Evolutionary conservation across 2,113 vertebrate genomes (phyloP).

Genomic region (Brachyhypopomus occidentalis): DNA sequence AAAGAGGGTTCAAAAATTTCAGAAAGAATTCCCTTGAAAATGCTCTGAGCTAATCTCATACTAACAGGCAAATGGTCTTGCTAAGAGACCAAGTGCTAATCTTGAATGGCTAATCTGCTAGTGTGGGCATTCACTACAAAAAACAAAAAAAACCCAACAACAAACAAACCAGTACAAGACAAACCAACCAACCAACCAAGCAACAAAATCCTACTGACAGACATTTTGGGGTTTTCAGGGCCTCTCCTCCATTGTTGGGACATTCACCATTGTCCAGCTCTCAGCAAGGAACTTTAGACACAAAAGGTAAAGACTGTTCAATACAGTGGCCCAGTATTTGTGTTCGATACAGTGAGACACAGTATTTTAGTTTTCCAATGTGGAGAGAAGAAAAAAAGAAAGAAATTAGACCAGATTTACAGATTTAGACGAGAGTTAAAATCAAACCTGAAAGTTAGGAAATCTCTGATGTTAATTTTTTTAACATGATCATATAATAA

Average conservation of each 20-base stretch:
- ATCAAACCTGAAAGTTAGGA: constrained; percentile 1
- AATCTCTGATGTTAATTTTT: neutral
- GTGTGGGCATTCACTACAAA: neutral
- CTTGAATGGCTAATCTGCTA: neutral
- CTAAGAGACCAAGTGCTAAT: neutral
- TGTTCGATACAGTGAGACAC: constrained; percentile 51
- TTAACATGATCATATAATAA: neutral
- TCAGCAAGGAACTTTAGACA: constrained; percentile 64
- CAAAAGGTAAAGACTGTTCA: constrained; percentile 63
- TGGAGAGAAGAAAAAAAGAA: neutral
- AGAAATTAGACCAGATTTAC: neutral
- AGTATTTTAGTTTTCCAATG: constrained; percentile 30
- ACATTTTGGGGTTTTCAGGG: constrained; percentile 62
- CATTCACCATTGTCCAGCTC: constrained; percentile 71
- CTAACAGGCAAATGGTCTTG: neutral
- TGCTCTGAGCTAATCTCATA: neutral
- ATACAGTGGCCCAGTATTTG: constrained; percentile 53
- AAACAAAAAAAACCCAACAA: neutral
- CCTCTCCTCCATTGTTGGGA: constrained; percentile 58
- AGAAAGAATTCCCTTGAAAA: neutral
- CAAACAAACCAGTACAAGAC: no score
- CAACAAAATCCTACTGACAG: constrained; percentile 22
- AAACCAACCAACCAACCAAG: no score
- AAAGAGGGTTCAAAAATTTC: neutral
- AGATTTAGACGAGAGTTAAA: neutral